Evolutionary conservation across 2,797 vertebrate species (phyloP).

Genomic region (Centroberyx gerrardi): DNA sequence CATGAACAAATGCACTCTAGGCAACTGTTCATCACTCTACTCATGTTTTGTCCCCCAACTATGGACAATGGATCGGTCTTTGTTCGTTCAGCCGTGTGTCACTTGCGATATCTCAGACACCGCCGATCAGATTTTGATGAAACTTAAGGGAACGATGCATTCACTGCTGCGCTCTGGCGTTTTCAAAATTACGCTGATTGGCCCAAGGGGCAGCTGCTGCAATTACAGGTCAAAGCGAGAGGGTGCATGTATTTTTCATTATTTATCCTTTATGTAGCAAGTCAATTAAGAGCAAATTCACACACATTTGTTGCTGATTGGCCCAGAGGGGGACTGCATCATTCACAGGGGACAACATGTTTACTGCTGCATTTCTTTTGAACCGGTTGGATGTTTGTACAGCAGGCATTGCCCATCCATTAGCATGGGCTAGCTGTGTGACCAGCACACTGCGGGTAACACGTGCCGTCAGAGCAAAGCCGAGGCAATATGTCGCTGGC

Average conservation of each 20-base stretch:
- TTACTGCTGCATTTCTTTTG: neutral
- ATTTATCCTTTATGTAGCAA: too few relatives aligned
- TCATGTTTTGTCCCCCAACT: neutral
- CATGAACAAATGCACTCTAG: neutral
- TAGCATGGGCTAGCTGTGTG: constrained; percentile 70
- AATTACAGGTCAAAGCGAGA: too few relatives aligned
- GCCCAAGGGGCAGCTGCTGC: too few relatives aligned
- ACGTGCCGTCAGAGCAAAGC: constrained; percentile 87
- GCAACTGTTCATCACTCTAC: neutral
- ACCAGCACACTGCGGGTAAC: constrained; percentile 82
- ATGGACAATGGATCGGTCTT: neutral
- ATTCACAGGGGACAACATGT: too few relatives aligned
- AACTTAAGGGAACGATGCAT: too few relatives aligned
- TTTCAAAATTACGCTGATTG: too few relatives aligned
- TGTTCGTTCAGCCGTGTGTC: neutral
- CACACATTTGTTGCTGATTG: neutral
- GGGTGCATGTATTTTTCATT: too few relatives aligned
- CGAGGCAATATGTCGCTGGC: constrained; percentile 84
- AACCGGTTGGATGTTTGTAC: neutral
- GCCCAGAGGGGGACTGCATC: neutral
- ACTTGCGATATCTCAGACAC: too few relatives aligned
- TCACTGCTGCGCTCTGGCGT: too few relatives aligned
- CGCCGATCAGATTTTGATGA: too few relatives aligned
- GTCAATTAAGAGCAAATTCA: too few relatives aligned
- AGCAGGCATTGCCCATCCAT: constrained; percentile 52